Evolutionary conservation across 92 coral and sea anemone genomes (phyloP).

Genomic region (Porites evermanni): DNA sequence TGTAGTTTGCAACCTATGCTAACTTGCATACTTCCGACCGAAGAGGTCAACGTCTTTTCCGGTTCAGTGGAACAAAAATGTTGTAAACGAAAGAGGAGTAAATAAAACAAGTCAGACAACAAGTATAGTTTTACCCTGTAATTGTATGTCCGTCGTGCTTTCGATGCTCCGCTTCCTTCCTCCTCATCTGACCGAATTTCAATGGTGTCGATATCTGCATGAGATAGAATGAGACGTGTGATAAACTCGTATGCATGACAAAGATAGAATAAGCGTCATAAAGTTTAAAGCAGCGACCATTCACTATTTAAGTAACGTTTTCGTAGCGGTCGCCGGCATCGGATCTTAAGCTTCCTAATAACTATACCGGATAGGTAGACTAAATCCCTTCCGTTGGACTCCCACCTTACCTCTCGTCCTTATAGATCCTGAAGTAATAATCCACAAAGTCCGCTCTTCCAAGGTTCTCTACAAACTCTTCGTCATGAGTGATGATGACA

Average conservation of each 20-base stretch:
- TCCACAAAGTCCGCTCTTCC: constrained; percentile 96
- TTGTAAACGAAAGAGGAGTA: not conserved
- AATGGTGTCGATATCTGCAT: constrained; percentile 90
- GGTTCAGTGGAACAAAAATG: not conserved
- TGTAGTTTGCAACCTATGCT: too few relatives aligned
- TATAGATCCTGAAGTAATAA: constrained; percentile 86
- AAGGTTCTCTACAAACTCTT: constrained; percentile 87
- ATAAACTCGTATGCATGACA: too few relatives aligned
- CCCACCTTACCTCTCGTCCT: constrained; percentile 75
- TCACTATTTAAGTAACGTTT: too few relatives aligned
- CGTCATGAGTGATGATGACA: constrained; percentile 95
- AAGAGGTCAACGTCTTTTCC: too few relatives aligned
- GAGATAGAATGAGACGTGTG: not conserved
- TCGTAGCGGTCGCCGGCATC: too few relatives aligned
- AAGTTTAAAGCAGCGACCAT: too few relatives aligned
- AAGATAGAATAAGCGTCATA: too few relatives aligned
- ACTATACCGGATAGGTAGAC: too few relatives aligned
- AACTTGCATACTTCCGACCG: too few relatives aligned
- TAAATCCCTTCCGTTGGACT: too few relatives aligned
- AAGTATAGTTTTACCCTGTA: constrained; percentile 73
- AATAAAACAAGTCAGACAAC: not conserved
- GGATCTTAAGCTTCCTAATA: too few relatives aligned
- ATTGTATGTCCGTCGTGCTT: constrained; percentile 86
- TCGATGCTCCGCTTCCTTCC: constrained; percentile 84
- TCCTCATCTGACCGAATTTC: constrained; percentile 98